Percentiles rank a stretch among this genome's conserved stretches.
phyloP scores from a whole-genome alignment of 1,140 invertebrate genomes.

The Scaptodrosophila lebanonensis region DNA sequence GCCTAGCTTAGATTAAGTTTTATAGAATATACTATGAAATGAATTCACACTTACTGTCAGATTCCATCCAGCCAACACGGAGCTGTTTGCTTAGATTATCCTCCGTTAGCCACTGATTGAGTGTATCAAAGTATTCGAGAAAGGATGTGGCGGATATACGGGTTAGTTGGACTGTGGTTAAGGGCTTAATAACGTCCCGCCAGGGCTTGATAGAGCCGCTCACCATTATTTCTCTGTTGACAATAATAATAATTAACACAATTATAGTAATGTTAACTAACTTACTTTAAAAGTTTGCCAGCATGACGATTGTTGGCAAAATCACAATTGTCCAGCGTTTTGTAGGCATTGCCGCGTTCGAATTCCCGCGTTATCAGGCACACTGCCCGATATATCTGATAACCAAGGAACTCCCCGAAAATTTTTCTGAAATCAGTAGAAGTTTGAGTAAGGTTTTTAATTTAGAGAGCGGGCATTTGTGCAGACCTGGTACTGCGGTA shows the following conservation, averaged over 20 bases:
- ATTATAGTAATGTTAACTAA: background rate
- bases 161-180: conserved; percentile 77
- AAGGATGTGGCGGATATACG: conserved; percentile 48
- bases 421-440: conserved; percentile 34
- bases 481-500: conserved; percentile 21
- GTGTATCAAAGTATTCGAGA: conserved; percentile 53
- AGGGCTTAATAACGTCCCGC: conserved; percentile 73
- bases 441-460: too few relatives aligned
- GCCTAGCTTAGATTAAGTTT: too few relatives aligned
- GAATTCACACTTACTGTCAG: conserved; percentile 23
- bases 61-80: conserved; percentile 28
- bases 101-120: conserved; percentile 41
- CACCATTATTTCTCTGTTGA: conserved; percentile 31
- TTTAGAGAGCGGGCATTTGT: too few relatives aligned
- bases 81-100: conserved; percentile 49
- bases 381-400: conserved; percentile 33
- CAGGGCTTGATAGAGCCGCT: conserved; percentile 79
- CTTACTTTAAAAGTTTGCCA: conserved; percentile 73
- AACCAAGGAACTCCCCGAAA: conserved; percentile 35
- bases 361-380: conserved; percentile 26
- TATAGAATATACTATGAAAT: too few relatives aligned
- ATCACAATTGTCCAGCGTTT: conserved; percentile 79
- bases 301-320: conserved; percentile 77
- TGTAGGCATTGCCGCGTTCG: conserved; percentile 33
- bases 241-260: too few relatives aligned